Conservation (phyloP, 2,113 vertebrate genomes). For the Strix uralensis region DNA sequence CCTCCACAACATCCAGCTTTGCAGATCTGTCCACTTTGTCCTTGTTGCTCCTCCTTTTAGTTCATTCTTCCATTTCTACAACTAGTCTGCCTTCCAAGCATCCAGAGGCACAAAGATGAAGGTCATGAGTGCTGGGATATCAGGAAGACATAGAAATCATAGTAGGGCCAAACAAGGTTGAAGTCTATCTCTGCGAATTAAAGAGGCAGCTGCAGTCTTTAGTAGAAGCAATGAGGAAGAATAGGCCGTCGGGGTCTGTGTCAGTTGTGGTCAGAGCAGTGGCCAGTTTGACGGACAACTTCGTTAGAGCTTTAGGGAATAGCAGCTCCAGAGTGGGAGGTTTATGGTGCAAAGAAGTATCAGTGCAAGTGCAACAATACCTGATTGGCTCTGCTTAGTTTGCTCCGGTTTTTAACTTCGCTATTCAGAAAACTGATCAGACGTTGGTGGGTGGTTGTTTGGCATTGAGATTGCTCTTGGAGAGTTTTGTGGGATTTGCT, state of each 20-base stretch:
- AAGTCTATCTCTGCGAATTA: neutral
- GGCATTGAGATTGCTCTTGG: neutral
- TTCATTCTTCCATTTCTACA: neutral
- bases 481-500: neutral
- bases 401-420: neutral
- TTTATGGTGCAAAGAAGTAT: neutral
- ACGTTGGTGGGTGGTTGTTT: neutral
- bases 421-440: neutral
- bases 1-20: neutral
- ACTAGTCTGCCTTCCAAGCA: neutral
- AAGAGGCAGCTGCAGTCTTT: neutral
- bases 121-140: neutral
- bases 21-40: neutral
- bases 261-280: neutral
- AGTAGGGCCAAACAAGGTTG: neutral
- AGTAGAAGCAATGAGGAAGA: neutral
- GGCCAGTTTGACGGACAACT: neutral
- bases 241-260: neutral
- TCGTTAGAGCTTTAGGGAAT: neutral
- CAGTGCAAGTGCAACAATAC: neutral
- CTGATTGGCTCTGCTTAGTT: neutral
- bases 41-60: neutral
- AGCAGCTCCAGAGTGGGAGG: neutral
- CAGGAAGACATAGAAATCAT: neutral
- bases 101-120: neutral